Percentiles rank a stretch among this genome's conserved stretches.
These are phyloP conservation scores for Trissoscelio sp. DNA, from an alignment of 2,888 invertebrate genomes.

Conservation along the genomic window DNA sequence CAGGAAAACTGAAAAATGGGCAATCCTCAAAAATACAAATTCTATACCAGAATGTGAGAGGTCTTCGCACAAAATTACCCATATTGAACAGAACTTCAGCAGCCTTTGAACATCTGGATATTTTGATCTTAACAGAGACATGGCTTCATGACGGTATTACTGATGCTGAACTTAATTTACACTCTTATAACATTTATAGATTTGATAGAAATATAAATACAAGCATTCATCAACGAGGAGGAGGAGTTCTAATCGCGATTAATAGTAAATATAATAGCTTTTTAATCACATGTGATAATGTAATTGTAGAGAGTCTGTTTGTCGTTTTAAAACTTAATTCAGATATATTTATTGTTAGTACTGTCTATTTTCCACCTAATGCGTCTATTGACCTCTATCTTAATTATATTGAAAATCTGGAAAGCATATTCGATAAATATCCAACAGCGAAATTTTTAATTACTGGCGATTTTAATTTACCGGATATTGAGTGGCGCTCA, in stretches of 20 bases:
- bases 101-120: background rate
- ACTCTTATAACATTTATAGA: background rate
- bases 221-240: background rate
- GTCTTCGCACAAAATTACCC: background rate
- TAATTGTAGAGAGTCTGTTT: no score
- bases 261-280: background rate
- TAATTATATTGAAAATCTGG: no score
- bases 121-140: slow-evolving; percentile 4
- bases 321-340: no score
- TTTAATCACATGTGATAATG: no score
- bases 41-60: slow-evolving; percentile 12
- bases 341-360: background rate
- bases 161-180: background rate
- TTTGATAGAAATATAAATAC: background rate
- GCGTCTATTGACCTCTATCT: no score
- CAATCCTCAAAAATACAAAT: slow-evolving; percentile 1
- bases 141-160: background rate
- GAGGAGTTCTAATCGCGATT: background rate
- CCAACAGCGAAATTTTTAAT: slow-evolving; percentile 1
- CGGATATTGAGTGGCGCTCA: background rate
- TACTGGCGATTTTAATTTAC: background rate
- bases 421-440: background rate
- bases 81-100: background rate
- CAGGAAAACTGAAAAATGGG: slow-evolving; percentile 1
- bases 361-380: no score